A percentile compares a stretch with the other conserved stretches of the same genome.
Conservation (phyloP, 2,888 invertebrate genomes). For the Napeogenes sylphis region DNA sequence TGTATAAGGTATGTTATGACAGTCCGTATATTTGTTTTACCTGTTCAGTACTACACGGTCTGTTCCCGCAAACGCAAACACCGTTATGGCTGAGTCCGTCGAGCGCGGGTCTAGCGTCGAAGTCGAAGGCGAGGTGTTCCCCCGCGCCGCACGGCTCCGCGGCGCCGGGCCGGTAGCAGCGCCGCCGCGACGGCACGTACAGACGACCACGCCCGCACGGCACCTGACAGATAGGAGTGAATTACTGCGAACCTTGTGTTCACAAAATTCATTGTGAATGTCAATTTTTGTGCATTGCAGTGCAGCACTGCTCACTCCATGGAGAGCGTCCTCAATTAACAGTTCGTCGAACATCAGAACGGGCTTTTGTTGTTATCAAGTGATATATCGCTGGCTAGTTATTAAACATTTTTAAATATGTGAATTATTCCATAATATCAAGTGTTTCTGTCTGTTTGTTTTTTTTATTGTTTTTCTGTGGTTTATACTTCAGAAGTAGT, state of each 20-base stretch:
- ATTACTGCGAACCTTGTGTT: neutral
- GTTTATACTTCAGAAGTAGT: too few species aligned
- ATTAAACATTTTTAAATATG: too few species aligned
- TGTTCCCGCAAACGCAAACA: constrained; percentile 85
- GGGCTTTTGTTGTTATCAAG: too few species aligned
- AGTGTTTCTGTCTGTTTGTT: too few species aligned
- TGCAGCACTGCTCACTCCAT: too few species aligned
- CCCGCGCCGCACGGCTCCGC: constrained; percentile 85
- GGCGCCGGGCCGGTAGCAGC: constrained; percentile 87
- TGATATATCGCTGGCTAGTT: too few species aligned
- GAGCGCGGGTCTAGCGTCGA: constrained; percentile 85
- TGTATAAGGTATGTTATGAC: too few species aligned
- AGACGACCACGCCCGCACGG: constrained; percentile 86
- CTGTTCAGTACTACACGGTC: constrained; percentile 67
- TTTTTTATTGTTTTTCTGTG: too few species aligned
- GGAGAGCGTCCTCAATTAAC: too few species aligned
- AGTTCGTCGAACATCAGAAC: too few species aligned
- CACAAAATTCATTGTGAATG: neutral
- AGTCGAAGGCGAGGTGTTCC: constrained; percentile 88
- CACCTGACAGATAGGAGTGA: constrained; percentile 58
- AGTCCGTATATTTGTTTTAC: constrained; percentile 30
- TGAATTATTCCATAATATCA: too few species aligned
- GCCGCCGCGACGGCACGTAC: constrained; percentile 84
- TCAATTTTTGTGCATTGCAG: too few species aligned
- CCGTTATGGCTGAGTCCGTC: constrained; percentile 91